These are phyloP conservation scores for Pristionchus fissidentatus DNA, from an alignment of 2,888 invertebrate species.

Conservation along the genomic window DNA sequence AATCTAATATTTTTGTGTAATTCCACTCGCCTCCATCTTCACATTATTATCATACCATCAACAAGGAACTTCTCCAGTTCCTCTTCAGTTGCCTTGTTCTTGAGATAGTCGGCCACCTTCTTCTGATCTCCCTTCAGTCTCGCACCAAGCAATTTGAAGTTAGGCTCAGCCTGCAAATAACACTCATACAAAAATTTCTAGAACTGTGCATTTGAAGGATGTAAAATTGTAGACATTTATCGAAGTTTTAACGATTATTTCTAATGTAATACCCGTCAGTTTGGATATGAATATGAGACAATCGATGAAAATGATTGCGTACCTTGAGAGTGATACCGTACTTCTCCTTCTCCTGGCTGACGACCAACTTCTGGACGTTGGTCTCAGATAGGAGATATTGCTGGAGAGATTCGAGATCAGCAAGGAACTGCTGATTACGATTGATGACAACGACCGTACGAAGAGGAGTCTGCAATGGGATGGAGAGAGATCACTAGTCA, in stretches of 20 bases:
- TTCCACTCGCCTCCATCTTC: too few relatives aligned
- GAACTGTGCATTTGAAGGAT: not conserved
- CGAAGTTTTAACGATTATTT: not conserved
- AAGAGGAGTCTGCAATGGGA: constrained; percentile 85
- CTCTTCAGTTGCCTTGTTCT: constrained; percentile 83
- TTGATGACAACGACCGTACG: constrained; percentile 96
- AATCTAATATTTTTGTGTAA: too few relatives aligned
- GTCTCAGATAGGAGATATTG: constrained; percentile 92
- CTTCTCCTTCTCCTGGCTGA: constrained; percentile 90
- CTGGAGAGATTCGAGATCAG: constrained; percentile 86
- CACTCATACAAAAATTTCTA: not conserved
- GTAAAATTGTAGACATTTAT: not conserved
- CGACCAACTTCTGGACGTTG: constrained; percentile 88
- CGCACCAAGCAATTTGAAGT: constrained; percentile 90
- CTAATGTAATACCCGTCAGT: not conserved
- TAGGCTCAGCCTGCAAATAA: constrained; percentile 86
- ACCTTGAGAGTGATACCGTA: constrained; percentile 88
- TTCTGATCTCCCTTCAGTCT: constrained; percentile 92
- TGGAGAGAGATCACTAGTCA: not conserved
- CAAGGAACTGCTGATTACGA: constrained; percentile 85
- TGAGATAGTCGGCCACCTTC: constrained; percentile 86
- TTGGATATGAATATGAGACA: not conserved
- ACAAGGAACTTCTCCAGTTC: constrained; percentile 86
- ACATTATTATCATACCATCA: constrained; percentile 76
- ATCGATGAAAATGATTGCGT: too few relatives aligned